These are phyloP conservation scores for Cygnus atratus DNA, from an alignment of 2,113 vertebrate species.

Conservation along the genomic window DNA sequence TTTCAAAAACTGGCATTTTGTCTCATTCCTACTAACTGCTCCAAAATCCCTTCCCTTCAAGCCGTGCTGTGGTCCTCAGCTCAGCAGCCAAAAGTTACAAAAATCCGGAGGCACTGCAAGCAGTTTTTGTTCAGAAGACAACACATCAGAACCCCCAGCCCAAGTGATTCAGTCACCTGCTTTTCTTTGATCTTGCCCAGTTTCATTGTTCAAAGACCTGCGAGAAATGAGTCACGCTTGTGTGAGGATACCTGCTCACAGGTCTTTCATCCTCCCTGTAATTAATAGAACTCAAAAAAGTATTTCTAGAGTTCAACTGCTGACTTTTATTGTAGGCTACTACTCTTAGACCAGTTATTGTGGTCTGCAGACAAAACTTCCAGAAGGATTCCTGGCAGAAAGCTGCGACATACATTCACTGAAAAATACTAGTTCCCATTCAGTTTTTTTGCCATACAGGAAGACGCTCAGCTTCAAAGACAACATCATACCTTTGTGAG, in stretches of 20 bases:
- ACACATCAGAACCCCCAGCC: neutral
- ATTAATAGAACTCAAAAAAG: neutral
- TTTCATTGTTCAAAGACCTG: conserved; percentile 10
- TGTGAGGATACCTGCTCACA: neutral
- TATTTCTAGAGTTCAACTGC: neutral
- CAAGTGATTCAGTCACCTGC: conserved; percentile 40
- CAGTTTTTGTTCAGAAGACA: conserved; percentile 13
- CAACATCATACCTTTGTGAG: neutral
- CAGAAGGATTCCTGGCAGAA: neutral
- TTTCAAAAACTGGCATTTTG: neutral
- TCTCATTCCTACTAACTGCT: neutral
- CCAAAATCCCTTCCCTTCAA: neutral
- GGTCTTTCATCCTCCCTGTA: conserved; percentile 25
- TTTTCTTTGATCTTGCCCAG: neutral
- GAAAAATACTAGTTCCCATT: neutral
- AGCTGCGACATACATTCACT: neutral
- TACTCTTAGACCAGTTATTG: neutral
- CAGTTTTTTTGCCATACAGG: neutral
- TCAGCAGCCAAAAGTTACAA: neutral
- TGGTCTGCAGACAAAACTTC: neutral
- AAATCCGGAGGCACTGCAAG: neutral
- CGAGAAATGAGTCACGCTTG: conserved; percentile 35
- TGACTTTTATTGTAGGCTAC: neutral
- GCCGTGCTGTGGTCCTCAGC: neutral
- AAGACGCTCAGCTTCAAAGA: neutral